Evolutionary conservation across 2,797 vertebrate genomes (phyloP).

Genomic region (Poeciliopsis turneri): DNA sequence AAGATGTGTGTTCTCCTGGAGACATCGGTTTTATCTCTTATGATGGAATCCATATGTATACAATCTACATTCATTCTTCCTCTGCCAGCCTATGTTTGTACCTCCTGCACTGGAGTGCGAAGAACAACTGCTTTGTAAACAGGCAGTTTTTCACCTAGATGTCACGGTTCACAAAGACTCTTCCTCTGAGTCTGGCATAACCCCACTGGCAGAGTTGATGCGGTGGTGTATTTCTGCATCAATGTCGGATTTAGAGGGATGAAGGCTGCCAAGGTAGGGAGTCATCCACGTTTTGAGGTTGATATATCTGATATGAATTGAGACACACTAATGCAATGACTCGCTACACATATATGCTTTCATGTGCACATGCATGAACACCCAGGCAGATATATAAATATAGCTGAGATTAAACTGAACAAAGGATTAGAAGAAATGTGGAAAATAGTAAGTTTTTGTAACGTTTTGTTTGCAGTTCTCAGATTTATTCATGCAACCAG

Average conservation of each 20-base stretch:
- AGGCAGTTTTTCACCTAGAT: constrained; percentile 73
- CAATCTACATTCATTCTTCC: constrained; percentile 39
- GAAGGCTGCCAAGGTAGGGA: constrained; percentile 69
- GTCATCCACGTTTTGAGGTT: constrained; percentile 50
- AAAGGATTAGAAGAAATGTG: constrained; percentile 59
- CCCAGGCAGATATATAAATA: background rate
- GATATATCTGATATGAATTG: constrained; percentile 51
- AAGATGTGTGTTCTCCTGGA: constrained; percentile 44
- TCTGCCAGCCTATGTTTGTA: constrained; percentile 47
- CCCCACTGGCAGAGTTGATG: constrained; percentile 64
- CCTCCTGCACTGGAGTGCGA: constrained; percentile 60
- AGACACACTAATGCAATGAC: constrained; percentile 37
- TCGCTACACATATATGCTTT: constrained; percentile 16
- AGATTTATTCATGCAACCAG: constrained; percentile 43
- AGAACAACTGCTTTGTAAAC: constrained; percentile 74
- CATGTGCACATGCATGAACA: background rate
- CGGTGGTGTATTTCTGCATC: constrained; percentile 69
- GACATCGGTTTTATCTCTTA: constrained; percentile 33
- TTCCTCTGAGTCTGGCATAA: constrained; percentile 64
- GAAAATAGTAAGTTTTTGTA: constrained; percentile 55
- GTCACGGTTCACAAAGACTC: constrained; percentile 73
- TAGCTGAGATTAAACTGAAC: constrained; percentile 54
- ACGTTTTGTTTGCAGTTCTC: constrained; percentile 54
- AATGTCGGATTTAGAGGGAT: constrained; percentile 68
- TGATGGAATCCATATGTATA: constrained; percentile 42